Base-by-base conservation (phyloP, 2,888 invertebrate species). In the Cataglyphis altisquamis region DNA sequence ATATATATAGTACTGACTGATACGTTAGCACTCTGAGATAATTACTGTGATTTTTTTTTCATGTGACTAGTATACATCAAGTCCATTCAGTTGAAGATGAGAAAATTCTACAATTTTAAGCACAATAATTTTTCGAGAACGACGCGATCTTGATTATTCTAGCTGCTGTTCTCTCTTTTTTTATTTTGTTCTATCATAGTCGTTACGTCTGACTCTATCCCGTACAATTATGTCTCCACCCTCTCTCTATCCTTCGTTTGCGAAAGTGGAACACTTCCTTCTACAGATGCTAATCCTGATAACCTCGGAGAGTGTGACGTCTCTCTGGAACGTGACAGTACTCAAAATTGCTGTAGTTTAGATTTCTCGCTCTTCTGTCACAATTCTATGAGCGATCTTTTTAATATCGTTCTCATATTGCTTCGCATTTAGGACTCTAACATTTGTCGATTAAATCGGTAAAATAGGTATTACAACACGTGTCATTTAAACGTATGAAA, bases 181-280 rank as follows among this genome's bases (percentile, higher is more conserved):
- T 57, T 66, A 74, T 82, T 83, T 80, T 45, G 41, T 68, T 73
- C 60, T 73, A 80, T 82, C 29, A 64, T 70, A 66, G 67, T 60
- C 60, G 66, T 83, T 60, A 39, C 75, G 63, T 64, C 73, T 70
- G 67, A 41, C 67, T 88, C 82, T 83, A 84, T 84, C 32, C 73
- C 78, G 66, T 39, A 84, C 80, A 85, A 87, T 87, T 83, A 84
- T 63, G 74, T 72, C 82, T 81, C 78, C 77, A 86, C 84, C 84
- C 70, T 75, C 73, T 80, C 78, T 66, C 78, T 83, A 78, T 85
- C 82, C 83, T 83, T 84, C 74, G 80, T 85, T 84, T 86, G 88
- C 84, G 91, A 92, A 92, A 93, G 91, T 92, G 81, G 92, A 91
- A 89, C 93, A 91, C 91, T 93, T 93, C 93, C 93, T 92, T 90